These are phyloP conservation scores for Sebastes itinus DNA, from an alignment of 2,797 vertebrate genomes.

Conservation along the genomic window DNA sequence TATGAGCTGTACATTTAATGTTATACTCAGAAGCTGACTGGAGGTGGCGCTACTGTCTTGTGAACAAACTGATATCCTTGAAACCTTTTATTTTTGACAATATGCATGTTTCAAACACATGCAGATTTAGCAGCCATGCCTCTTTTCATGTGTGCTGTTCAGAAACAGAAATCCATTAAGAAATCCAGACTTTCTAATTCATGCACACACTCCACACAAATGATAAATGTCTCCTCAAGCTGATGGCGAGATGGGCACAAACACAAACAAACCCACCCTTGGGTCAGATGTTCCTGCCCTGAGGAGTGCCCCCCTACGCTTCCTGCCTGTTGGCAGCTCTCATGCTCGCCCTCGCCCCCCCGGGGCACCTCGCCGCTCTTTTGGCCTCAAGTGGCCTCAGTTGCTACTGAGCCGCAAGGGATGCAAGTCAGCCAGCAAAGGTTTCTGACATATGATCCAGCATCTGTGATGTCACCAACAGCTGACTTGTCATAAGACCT, in stretches of 20 bases:
- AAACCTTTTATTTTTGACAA: background rate
- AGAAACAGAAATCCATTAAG: constrained; percentile 13
- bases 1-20: background rate
- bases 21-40: constrained; percentile 29
- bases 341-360: constrained; percentile 34
- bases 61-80: background rate
- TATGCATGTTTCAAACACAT: constrained; percentile 11
- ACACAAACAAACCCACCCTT: constrained; percentile 70
- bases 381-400: constrained; percentile 67
- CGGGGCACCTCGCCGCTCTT: constrained; percentile 52
- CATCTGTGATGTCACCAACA: constrained; percentile 89
- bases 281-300: constrained; percentile 85
- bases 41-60: constrained; percentile 58
- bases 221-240: constrained; percentile 78
- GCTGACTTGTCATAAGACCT: constrained; percentile 93
- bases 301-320: constrained; percentile 56
- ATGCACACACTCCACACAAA: constrained; percentile 28
- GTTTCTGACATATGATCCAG: constrained; percentile 87
- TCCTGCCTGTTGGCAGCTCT: constrained; percentile 24
- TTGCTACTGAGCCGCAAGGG: constrained; percentile 72
- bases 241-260: constrained; percentile 72
- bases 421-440: constrained; percentile 86
- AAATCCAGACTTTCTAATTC: constrained; percentile 7
- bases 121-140: background rate
- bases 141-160: background rate